These are phyloP conservation scores for Cantharis flavilabris DNA, from an alignment of 2,888 invertebrate genomes.

Conservation along the genomic window DNA sequence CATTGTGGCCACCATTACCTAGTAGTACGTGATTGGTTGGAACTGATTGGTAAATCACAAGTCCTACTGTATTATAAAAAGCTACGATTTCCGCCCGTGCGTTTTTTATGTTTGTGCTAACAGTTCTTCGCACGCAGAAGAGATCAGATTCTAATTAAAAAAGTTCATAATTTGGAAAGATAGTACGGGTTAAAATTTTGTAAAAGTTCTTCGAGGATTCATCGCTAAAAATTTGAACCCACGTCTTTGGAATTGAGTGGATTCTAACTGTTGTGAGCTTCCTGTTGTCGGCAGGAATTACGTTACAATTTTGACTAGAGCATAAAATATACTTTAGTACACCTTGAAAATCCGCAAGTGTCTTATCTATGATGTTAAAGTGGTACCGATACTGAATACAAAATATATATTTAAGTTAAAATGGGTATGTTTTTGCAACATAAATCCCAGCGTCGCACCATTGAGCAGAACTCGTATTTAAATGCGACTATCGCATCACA, in stretches of 20 bases:
- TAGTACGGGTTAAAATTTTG: neutral
- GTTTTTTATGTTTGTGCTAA: too few relatives aligned
- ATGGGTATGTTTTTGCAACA: constrained; percentile 43
- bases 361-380: constrained; percentile 51
- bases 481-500: constrained; percentile 48
- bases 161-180: too few relatives aligned
- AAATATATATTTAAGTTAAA: constrained; percentile 48
- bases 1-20: too few relatives aligned
- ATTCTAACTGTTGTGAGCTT: neutral
- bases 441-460: constrained; percentile 45
- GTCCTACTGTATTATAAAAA: too few relatives aligned
- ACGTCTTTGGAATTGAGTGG: neutral
- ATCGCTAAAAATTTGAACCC: neutral
- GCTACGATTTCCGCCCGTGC: too few relatives aligned
- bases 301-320: constrained; percentile 28
- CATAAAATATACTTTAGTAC: constrained; percentile 47
- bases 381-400: constrained; percentile 50
- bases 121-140: too few relatives aligned
- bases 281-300: neutral
- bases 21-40: too few relatives aligned
- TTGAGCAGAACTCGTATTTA: constrained; percentile 48
- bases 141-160: too few relatives aligned
- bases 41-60: too few relatives aligned
- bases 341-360: constrained; percentile 46
- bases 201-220: neutral